Evolutionary conservation across 1,140 invertebrate genomes (phyloP).

Genomic region (Apis florea): DNA sequence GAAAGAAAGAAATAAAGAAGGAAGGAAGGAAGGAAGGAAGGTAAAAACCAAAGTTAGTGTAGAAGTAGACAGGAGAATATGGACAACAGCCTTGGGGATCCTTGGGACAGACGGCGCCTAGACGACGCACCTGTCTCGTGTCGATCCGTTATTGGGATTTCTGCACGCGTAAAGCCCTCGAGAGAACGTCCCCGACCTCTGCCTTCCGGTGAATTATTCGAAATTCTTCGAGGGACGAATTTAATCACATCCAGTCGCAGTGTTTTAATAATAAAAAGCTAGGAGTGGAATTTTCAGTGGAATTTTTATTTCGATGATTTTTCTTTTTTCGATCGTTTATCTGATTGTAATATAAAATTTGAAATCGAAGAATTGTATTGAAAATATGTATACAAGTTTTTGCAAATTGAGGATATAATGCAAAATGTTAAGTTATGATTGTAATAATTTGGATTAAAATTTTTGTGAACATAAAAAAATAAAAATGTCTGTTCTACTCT

Average conservation of each 20-base stretch:
- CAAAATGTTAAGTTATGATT: too few relatives aligned
- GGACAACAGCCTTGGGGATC: slow-evolving; percentile 45
- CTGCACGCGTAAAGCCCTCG: slow-evolving; percentile 18
- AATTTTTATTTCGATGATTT: too few relatives aligned
- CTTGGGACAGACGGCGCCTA: slow-evolving; percentile 41
- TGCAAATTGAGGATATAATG: too few relatives aligned
- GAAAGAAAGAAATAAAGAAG: not conserved
- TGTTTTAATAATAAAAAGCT: slow-evolving; percentile 16
- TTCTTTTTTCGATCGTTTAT: too few relatives aligned
- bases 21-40: not conserved
- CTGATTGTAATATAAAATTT: too few relatives aligned
- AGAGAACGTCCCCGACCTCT: slow-evolving; percentile 2
- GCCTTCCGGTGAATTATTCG: slow-evolving; percentile 13
- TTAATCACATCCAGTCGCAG: slow-evolving; percentile 15
- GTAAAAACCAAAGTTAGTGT: not conserved
- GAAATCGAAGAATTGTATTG: too few relatives aligned
- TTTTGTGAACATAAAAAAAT: too few relatives aligned
- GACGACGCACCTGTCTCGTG: slow-evolving; percentile 45
- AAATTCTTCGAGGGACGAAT: slow-evolving; percentile 17
- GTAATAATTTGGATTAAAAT: too few relatives aligned
- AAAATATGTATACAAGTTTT: too few relatives aligned
- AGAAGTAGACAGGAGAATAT: slow-evolving; percentile 4
- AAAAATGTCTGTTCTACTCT: too few relatives aligned
- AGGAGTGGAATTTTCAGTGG: too few relatives aligned
- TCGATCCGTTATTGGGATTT: slow-evolving; percentile 55